Conservation (phyloP, 92 coral and sea anemone genomes). For the Isaurus tuberculatus region DNA sequence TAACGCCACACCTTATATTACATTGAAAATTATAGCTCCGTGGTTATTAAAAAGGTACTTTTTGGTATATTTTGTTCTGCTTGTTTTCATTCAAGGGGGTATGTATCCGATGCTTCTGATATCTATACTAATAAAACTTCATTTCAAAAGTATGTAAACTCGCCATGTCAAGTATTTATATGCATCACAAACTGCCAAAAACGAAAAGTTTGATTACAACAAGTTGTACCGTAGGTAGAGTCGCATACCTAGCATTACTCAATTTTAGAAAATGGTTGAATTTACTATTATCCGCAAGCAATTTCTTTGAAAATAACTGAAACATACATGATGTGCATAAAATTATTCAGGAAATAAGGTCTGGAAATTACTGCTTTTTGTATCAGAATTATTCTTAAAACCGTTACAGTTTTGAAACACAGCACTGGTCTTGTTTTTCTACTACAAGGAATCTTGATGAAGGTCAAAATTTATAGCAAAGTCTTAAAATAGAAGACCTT, state of each 20-base stretch:
- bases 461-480: no score
- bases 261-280: no score
- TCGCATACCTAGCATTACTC: no score
- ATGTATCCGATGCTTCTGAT: background rate
- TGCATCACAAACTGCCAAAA: no score
- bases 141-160: no score
- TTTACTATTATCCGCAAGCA: background rate
- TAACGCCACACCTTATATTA: background rate
- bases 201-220: no score
- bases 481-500: no score
- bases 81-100: background rate
- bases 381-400: background rate
- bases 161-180: no score
- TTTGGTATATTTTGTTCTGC: background rate
- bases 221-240: no score
- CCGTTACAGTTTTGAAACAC: background rate
- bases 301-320: background rate
- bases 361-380: background rate
- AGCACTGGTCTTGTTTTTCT: background rate
- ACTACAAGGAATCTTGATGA: no score
- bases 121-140: no score
- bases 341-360: background rate
- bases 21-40: background rate
- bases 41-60: background rate
- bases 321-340: background rate